phyloP scores from a whole-genome alignment of 2,888 invertebrate genomes.

The Morpho achilles region DNA sequence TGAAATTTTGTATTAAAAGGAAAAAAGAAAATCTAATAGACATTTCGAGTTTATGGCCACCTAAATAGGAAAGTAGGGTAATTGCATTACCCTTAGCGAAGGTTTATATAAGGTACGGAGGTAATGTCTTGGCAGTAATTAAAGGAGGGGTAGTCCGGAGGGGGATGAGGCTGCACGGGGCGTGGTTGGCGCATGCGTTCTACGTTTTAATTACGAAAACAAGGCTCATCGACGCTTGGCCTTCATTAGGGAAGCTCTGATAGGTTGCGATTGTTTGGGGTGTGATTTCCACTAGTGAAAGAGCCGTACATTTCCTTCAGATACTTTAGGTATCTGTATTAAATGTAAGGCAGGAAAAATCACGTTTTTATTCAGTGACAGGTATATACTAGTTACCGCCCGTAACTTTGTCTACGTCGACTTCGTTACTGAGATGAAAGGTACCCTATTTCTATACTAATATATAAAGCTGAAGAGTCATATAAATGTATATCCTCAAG shows the following conservation, averaged over 20 bases:
- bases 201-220: slow-evolving; percentile 67
- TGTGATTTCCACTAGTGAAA: slow-evolving; percentile 19
- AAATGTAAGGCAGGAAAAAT: slow-evolving; percentile 3
- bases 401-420: too few species aligned
- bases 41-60: slow-evolving; percentile 1
- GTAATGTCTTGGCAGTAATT: slow-evolving; percentile 77
- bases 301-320: too few species aligned
- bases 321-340: slow-evolving; percentile 26
- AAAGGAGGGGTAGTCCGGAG: slow-evolving; percentile 40
- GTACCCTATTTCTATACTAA: too few species aligned
- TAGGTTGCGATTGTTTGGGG: slow-evolving; percentile 33
- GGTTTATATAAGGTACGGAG: slow-evolving; percentile 61
- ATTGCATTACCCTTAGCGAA: slow-evolving; percentile 33
- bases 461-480: too few species aligned
- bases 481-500: too few species aligned
- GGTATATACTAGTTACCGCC: too few species aligned
- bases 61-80: slow-evolving; percentile 25
- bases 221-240: slow-evolving; percentile 70
- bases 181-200: slow-evolving; percentile 72
- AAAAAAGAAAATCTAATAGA: background rate
- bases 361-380: background rate
- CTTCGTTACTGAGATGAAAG: too few species aligned
- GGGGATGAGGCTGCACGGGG: slow-evolving; percentile 71
- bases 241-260: slow-evolving; percentile 57
- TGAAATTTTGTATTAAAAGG: background rate